Base-by-base conservation (phyloP, 1,140 invertebrate genomes). In the Theocolax elegans region DNA sequence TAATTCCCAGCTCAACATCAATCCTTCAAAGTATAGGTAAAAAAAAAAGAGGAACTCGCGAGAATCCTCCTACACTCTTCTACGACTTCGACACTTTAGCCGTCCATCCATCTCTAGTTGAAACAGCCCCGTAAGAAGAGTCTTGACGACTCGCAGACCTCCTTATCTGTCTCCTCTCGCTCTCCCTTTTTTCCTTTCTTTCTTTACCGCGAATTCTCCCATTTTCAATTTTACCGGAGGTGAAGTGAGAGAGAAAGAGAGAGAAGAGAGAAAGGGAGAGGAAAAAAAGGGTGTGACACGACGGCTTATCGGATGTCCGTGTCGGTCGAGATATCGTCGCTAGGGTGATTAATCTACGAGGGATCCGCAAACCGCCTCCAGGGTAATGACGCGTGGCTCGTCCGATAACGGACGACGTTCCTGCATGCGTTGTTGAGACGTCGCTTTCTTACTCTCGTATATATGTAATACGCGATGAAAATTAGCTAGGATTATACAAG, bases 361-460 rank as follows among this genome's bases (percentile, higher is more conserved):
- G 56, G 59, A 74, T n/a, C 70, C 38, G 75, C 73, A 31, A 56
- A 35, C 38, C 68, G 71, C 15, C 56, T 49, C 58, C 73, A 73
- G 77, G 81, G 81, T 83, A 83, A 83, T 83, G 81, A 83, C 82
- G 81, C 81, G 81, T 83, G 76, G 73, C 70, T 73, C 76, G 69
- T 68, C 77, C 77, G 81, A 83, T 83, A 83, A 83, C 80, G 69
- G 49, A 49, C 71, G 62, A 68, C 73, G 19, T n/a, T n/a, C n/a
- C n/a, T n/a, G n/a, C n/a, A n/a, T n/a, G n/a, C n/a, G n/a, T n/a
- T n/a, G n/a, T n/a, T n/a, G n/a, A n/a, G n/a, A n/a, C n/a, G n/a
- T n/a, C n/a, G n/a, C n/a, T n/a, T n/a, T n/a, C n/a, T n/a, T n/a
- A n/a, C n/a, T n/a, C n/a, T n/a, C n/a, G n/a, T n/a, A n/a, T n/a